Evolutionary conservation across 2,888 invertebrate genomes (phyloP).

Genomic region (Catocala nupta): DNA sequence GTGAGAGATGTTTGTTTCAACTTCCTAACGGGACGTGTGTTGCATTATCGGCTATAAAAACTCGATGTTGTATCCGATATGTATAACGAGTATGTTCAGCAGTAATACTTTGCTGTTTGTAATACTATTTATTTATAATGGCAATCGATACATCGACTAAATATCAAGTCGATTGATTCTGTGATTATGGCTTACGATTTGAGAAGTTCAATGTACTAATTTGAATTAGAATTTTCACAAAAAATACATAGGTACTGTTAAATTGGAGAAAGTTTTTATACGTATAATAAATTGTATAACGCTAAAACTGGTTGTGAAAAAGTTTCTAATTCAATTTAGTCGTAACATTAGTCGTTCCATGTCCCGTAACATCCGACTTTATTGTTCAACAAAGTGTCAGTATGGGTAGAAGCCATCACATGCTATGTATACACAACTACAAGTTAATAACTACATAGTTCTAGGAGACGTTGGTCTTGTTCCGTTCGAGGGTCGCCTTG

Average conservation of each 20-base stretch:
- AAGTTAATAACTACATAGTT: slow-evolving; percentile 37
- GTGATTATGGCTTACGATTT: slow-evolving; percentile 22
- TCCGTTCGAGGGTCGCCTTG: slow-evolving; percentile 87
- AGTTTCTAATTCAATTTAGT: slow-evolving; percentile 14
- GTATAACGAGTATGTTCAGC: slow-evolving; percentile 59
- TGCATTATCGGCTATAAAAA: slow-evolving; percentile 30
- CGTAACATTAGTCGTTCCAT: slow-evolving; percentile 4
- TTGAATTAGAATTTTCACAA: slow-evolving; percentile 24
- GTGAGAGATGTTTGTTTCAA: not conserved
- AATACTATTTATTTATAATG: slow-evolving; percentile 56
- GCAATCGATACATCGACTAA: slow-evolving; percentile 39
- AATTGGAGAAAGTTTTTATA: no score
- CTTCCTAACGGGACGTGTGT: slow-evolving; percentile 25
- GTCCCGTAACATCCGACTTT: slow-evolving; percentile 40
- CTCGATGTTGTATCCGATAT: slow-evolving; percentile 61
- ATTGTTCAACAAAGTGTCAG: slow-evolving; percentile 46
- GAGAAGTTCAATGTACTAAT: slow-evolving; percentile 26
- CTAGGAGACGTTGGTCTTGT: slow-evolving; percentile 70
- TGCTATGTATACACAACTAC: slow-evolving; percentile 48
- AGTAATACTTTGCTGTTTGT: slow-evolving; percentile 47
- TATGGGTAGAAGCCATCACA: slow-evolving; percentile 39
- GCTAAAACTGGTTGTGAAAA: no score
- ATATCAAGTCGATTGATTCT: slow-evolving; percentile 19
- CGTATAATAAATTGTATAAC: no score
- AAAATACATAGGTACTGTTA: not conserved